A percentile compares a stretch with the other conserved stretches of the same genome.
Conservation (phyloP, 2,113 vertebrate species). For the Aramus guarauna region DNA sequence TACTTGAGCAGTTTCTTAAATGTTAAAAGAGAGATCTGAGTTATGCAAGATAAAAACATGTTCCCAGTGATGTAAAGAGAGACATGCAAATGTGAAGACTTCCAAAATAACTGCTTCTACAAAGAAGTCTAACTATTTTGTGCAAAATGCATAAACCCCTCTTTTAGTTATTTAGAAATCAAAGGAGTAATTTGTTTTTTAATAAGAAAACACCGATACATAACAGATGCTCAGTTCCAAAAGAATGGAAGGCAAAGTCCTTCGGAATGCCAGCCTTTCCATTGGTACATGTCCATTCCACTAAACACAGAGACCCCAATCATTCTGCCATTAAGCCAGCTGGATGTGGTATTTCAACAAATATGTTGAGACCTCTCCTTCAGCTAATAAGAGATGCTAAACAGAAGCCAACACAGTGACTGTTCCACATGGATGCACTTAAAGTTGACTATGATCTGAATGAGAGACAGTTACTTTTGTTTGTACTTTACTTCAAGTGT, state of each 20-base stretch:
- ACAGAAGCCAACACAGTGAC: background rate
- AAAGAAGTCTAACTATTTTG: background rate
- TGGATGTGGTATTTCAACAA: background rate
- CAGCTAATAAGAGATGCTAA: background rate
- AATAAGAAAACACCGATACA: background rate
- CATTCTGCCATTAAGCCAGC: background rate
- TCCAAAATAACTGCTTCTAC: background rate
- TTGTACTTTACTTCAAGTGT: background rate
- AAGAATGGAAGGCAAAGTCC: background rate
- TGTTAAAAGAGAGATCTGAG: background rate
- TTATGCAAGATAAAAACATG: background rate
- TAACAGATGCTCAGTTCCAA: background rate
- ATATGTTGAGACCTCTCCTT: background rate
- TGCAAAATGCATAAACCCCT: background rate
- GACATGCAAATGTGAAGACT: background rate
- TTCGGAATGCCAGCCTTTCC: background rate
- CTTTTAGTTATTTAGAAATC: background rate
- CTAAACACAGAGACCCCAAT: accelerated
- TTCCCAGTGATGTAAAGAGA: background rate
- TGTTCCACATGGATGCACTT: background rate
- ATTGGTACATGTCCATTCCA: accelerated
- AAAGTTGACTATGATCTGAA: background rate
- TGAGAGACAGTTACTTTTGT: background rate
- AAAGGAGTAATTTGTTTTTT: background rate
- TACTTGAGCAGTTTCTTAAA: background rate